These are phyloP conservation scores for Mesembrinibis cayennensis DNA, from an alignment of 2,113 vertebrate species.

Conservation along the genomic window DNA sequence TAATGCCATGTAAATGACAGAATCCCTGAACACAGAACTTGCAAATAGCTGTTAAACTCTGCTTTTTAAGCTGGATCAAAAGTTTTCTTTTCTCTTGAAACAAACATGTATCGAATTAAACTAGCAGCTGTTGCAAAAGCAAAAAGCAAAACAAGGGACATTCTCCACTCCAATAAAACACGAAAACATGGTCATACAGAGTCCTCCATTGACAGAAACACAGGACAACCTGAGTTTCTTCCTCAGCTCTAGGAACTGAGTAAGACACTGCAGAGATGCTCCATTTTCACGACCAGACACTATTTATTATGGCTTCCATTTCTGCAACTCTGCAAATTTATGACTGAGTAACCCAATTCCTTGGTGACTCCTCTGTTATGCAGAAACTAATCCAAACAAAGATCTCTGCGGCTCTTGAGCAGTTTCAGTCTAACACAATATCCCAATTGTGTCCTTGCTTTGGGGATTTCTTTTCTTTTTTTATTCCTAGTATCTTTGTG, in stretches of 20 bases:
- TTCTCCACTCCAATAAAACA: background rate
- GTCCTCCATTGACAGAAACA: rapidly evolving
- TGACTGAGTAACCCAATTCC: background rate
- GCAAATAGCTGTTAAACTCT: background rate
- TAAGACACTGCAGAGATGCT: background rate
- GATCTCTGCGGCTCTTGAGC: background rate
- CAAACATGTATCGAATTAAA: background rate
- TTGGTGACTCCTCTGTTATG: background rate
- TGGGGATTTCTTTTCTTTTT: background rate
- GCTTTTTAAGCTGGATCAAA: background rate
- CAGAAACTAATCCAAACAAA: background rate
- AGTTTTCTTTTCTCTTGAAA: background rate
- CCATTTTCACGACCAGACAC: background rate
- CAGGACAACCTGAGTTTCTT: background rate
- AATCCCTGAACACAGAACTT: background rate
- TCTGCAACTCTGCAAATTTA: background rate
- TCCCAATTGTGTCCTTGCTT: background rate
- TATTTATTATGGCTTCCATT: background rate
- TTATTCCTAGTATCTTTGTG: background rate
- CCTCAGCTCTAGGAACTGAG: background rate
- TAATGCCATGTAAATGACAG: background rate
- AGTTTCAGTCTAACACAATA: background rate
- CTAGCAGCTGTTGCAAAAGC: background rate
- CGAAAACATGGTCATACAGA: background rate
- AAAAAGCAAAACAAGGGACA: background rate